Percentiles rank a stretch among this genome's conserved stretches.
phyloP scores from a whole-genome alignment of 2,797 vertebrate species.

The Mormyrus hasselquistii region DNA sequence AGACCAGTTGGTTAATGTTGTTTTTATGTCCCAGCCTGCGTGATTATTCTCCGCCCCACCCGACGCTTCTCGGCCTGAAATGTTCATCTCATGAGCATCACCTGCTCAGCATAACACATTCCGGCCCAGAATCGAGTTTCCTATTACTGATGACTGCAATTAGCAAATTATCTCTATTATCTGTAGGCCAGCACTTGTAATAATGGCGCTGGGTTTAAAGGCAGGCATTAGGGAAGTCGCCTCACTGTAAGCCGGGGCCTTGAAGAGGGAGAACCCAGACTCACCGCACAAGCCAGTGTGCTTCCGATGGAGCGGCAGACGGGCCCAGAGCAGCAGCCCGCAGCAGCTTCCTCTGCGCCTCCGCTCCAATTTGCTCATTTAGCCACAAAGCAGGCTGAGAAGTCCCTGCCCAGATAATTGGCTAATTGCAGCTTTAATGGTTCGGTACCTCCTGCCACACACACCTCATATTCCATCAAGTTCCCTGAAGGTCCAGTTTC shows the following conservation, averaged over 20 bases:
- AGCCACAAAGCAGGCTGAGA: slow-evolving; percentile 60
- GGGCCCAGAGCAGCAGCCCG: slow-evolving; percentile 45
- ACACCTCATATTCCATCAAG: slow-evolving; percentile 19
- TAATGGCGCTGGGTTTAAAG: slow-evolving; percentile 52
- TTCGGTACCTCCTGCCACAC: slow-evolving; percentile 31
- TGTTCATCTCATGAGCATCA: slow-evolving; percentile 2
- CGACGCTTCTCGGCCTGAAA: neutral
- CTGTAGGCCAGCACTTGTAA: slow-evolving; percentile 61
- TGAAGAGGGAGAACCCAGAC: slow-evolving; percentile 56
- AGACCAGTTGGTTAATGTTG: slow-evolving; percentile 12
- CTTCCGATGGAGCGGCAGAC: slow-evolving; percentile 58
- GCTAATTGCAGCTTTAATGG: slow-evolving; percentile 65
- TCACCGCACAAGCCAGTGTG: slow-evolving; percentile 52
- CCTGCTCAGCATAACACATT: slow-evolving; percentile 5
- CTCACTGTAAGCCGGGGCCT: slow-evolving; percentile 55
- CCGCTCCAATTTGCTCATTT: slow-evolving; percentile 66
- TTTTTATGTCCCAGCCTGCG: neutral
- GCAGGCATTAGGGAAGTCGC: slow-evolving; percentile 51
- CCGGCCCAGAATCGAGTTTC: neutral
- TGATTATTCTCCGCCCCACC: neutral
- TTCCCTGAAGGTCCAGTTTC: slow-evolving; percentile 24
- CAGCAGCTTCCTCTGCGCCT: slow-evolving; percentile 55
- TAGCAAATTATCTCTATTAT: slow-evolving; percentile 56
- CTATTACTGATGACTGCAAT: slow-evolving; percentile 17
- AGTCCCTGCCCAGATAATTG: slow-evolving; percentile 58